Conservation (phyloP, 2,797 vertebrate genomes). For the Coendou prehensilis region DNA sequence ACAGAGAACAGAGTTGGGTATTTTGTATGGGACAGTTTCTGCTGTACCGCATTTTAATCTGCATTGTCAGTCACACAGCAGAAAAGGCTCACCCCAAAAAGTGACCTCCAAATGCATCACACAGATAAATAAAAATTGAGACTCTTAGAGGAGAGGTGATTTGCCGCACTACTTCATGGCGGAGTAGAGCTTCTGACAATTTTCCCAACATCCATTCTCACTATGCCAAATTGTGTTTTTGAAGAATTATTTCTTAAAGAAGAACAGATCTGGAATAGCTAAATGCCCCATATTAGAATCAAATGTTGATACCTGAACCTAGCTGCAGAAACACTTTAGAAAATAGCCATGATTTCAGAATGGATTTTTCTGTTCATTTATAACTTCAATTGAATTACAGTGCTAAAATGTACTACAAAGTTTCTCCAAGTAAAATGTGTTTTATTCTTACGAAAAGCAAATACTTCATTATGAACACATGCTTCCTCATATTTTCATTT, state of each 20-base stretch:
- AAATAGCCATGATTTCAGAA: slow-evolving; percentile 48
- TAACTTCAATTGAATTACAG: slow-evolving; percentile 24
- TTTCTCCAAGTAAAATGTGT: slow-evolving; percentile 56
- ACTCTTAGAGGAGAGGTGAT: neutral
- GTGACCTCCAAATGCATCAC: neutral
- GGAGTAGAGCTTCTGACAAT: neutral
- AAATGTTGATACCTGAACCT: slow-evolving; percentile 65
- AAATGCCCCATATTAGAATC: slow-evolving; percentile 57
- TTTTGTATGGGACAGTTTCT: slow-evolving; percentile 49
- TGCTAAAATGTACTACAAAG: slow-evolving; percentile 50
- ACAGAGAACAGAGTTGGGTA: slow-evolving; percentile 60
- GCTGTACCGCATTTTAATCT: slow-evolving; percentile 72
- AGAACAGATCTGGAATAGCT: slow-evolving; percentile 58
- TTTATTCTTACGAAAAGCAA: slow-evolving; percentile 70
- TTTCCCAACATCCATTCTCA: neutral
- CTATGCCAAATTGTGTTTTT: slow-evolving; percentile 18
- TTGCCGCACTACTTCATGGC: neutral
- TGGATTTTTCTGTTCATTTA: slow-evolving; percentile 69
- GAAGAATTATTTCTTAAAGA: slow-evolving; percentile 66
- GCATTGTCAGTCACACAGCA: slow-evolving; percentile 38
- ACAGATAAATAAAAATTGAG: slow-evolving; percentile 50
- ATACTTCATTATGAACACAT: slow-evolving; percentile 29
- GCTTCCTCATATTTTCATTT: slow-evolving; percentile 44
- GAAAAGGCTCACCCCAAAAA: slow-evolving; percentile 8
- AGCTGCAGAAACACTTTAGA: slow-evolving; percentile 67